Base-by-base conservation (phyloP, 1,140 invertebrate species). In the Heterodera schachtii region DNA sequence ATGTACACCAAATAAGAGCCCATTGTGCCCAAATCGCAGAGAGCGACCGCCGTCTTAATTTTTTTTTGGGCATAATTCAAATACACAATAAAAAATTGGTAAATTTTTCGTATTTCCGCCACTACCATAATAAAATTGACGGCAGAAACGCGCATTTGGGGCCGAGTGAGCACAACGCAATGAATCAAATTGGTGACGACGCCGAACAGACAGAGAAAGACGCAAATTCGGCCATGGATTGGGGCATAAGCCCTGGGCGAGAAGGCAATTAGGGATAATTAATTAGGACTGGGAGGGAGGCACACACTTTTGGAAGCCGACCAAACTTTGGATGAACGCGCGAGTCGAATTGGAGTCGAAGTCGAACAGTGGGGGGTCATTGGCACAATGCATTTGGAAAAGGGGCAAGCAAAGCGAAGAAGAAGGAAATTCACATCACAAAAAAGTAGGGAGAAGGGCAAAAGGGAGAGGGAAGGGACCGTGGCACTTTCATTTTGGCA, bases 11-110 rank as follows among this genome's bases (percentile, higher is more conserved):
- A 80, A 80, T 88, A 89, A 4, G 81, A 82, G 9, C 66, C 82
- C 87, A 88, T 88, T 71, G 88, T 88, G 46, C 87, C 88, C 49
- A 89, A 81, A 80, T 88, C 87, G 80, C 88, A 89, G 3, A 88
- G 67, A n/a, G 87, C 87, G 16, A 88, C 86, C 19, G 85, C 86
- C 7, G 86, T 88, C 70, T 76, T 57, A 41, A 19, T 31, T 31
- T 31, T 0, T 31, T 31, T 31, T 31, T 31, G 31, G 31, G 31
- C 31, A 31, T 31, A 31, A 31, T 31, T 31, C 31, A 31, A 31
- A 31, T 31, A 31, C 31, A 6, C 44, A 41, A n/a, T 31, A 49
- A 75, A 13, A 31, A 21, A 85, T 64, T 60, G 52, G 64, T 31
- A 66, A 66, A 31, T 11, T n/a, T 46, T 8, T 52, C 19, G 49